Base-by-base conservation (phyloP, 1,140 invertebrate genomes). In the Drosophila ambigua region DNA sequence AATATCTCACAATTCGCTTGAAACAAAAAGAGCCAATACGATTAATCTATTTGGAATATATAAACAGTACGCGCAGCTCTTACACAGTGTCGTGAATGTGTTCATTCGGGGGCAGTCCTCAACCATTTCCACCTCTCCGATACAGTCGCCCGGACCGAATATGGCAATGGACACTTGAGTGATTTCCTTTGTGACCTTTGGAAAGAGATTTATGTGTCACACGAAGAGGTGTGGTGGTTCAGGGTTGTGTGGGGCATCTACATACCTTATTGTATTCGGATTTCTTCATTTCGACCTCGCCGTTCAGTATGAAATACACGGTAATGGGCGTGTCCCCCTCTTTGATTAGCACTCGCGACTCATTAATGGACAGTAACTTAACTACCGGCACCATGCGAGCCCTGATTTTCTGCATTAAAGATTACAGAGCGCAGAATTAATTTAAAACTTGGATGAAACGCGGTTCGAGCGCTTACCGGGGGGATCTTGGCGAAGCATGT, bases 231-330 rank as follows among this genome's bases (percentile, higher is more conserved):
- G n/a, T n/a, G n/a, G n/a, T n/a, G n/a, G 5, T 31, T 39, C 16
- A 28, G 4, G 4, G 20, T 5, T 13, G 11, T 1, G 3, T 5
- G 11, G 20, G 20, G 20, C 0, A 23, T 31, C 16, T 44, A 78
- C 79, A 65, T 79, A 78, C 79, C 71, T 79, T 83, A 7, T 82
- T 79, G 2, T 35, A 52, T 5, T 66, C 20, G 0, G 6, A 75
- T 31, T 48, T 66, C 0, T 55, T 69, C 75, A 90, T 75, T 54
- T 90, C 88, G 1, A 90, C 71, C 15, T 90, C 88, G 0, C 88
- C 88, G 51, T 72, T 90, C 0, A 90, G 49, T 31, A 90, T 73
- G 26, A 90, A 90, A 26, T 90, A 90, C 0, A 90, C 67, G 24
- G 57, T 35, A 0, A 68, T 51, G 2, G 82, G 83, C 9, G 20